phyloP scores from a whole-genome alignment of 2,888 invertebrate species.

The Drosophila eohydei region DNA sequence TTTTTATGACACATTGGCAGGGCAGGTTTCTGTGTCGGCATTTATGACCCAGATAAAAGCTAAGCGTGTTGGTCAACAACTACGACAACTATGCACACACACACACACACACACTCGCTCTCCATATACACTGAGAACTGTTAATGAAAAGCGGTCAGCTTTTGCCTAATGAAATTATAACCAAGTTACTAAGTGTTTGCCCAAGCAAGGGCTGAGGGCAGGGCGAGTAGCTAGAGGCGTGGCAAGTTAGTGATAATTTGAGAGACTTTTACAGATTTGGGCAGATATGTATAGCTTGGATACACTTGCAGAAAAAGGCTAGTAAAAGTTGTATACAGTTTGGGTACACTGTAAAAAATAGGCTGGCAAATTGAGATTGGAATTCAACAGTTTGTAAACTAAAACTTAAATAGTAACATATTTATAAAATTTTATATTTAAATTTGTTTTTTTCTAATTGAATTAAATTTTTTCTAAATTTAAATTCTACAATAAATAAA shows the following conservation, averaged over 20 bases:
- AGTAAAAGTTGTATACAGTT: neutral
- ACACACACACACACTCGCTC: constrained; percentile 14
- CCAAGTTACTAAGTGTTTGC: constrained; percentile 65
- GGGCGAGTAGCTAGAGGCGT: neutral
- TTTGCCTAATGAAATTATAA: constrained; percentile 80
- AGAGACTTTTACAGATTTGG: neutral
- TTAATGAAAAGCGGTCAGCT: constrained; percentile 80
- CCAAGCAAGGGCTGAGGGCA: neutral
- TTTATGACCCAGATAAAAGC: constrained; percentile 77
- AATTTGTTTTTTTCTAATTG: neutral
- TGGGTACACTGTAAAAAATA: neutral
- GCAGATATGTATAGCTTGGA: neutral
- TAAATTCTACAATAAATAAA: no score
- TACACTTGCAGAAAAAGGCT: constrained; percentile 3
- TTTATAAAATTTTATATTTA: neutral
- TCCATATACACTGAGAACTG: constrained; percentile 44
- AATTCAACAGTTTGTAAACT: neutral
- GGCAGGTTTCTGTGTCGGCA: constrained; percentile 54
- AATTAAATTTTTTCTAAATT: neutral
- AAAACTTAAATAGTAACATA: neutral
- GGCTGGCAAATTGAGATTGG: neutral
- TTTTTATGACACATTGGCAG: constrained; percentile 63
- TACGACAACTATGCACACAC: constrained; percentile 33
- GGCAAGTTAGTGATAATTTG: neutral
- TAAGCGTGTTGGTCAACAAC: constrained; percentile 70